These are phyloP conservation scores for Gymnodraco acuticeps DNA, from an alignment of 2,797 vertebrate genomes.

Conservation along the genomic window DNA sequence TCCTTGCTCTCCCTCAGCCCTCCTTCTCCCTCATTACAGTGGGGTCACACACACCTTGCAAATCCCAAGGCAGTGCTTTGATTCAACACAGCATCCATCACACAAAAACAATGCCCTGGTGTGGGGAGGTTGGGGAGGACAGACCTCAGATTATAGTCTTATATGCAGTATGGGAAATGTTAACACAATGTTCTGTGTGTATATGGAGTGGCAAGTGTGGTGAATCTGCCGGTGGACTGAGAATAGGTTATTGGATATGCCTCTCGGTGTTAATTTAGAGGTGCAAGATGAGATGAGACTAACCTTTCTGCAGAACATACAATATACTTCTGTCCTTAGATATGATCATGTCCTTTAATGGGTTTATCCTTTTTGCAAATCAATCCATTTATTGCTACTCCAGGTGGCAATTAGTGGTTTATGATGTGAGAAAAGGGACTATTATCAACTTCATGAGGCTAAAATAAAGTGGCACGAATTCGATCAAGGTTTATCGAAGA, in stretches of 20 bases:
- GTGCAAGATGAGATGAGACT: slow-evolving; percentile 10
- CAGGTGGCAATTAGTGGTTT: slow-evolving; percentile 35
- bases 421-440: slow-evolving; percentile 30
- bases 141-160: slow-evolving; percentile 15
- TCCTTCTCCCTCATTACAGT: slow-evolving; percentile 66
- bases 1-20: slow-evolving; percentile 41
- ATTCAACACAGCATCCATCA: slow-evolving; percentile 62
- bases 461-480: slow-evolving; percentile 24
- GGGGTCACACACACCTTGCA: slow-evolving; percentile 58
- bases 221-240: slow-evolving; percentile 26
- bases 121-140: slow-evolving; percentile 12
- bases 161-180: slow-evolving; percentile 25
- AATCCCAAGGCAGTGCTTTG: slow-evolving; percentile 58
- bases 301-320: neutral
- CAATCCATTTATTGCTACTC: slow-evolving; percentile 16
- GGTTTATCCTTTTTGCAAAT: slow-evolving; percentile 26
- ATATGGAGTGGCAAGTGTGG: slow-evolving; percentile 14
- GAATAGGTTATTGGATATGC: slow-evolving; percentile 28
- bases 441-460: slow-evolving; percentile 27
- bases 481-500: slow-evolving; percentile 37
- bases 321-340: neutral
- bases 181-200: slow-evolving; percentile 27
- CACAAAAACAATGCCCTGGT: slow-evolving; percentile 20
- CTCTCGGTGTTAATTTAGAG: slow-evolving; percentile 29
- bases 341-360: neutral